Percentiles rank a stretch among this genome's conserved stretches.
Evolutionary conservation across 2,113 vertebrate species (phyloP).

Genomic region (Neolamprologus fasciatus): DNA sequence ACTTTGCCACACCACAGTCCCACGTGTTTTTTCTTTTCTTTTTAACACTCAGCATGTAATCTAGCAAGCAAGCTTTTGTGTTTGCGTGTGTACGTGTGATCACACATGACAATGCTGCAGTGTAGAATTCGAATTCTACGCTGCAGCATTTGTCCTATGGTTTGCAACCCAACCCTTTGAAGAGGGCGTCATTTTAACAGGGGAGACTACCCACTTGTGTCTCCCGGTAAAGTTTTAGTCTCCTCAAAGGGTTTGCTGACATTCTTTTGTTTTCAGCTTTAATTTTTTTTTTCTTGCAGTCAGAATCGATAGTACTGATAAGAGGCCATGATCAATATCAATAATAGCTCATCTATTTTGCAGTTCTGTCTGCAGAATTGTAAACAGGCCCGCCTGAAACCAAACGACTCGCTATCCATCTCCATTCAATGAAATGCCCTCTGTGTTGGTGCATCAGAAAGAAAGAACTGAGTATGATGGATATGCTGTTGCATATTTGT

Average conservation of each 20-base stretch:
- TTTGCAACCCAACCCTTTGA: constrained; percentile 42
- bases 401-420: constrained; percentile 37
- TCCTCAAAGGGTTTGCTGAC: constrained; percentile 36
- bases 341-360: constrained; percentile 48
- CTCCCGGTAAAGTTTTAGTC: not conserved
- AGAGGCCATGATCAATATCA: constrained; percentile 54
- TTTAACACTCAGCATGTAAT: constrained; percentile 44
- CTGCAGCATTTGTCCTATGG: not conserved
- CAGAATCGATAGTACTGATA: constrained; percentile 27
- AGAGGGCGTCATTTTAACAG: not conserved
- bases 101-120: not conserved
- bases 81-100: not conserved
- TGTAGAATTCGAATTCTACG: not conserved
- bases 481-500: constrained; percentile 8
- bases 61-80: not conserved
- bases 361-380: constrained; percentile 30
- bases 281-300: not conserved
- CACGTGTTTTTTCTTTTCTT: not conserved
- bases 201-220: not conserved
- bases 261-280: constrained; percentile 25
- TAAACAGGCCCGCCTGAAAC: constrained; percentile 31
- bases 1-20: constrained; percentile 16
- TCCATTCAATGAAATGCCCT: constrained; percentile 24
- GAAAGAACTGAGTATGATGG: constrained; percentile 24
- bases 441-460: constrained; percentile 11